Percentiles rank a stretch among this genome's conserved stretches.
These are phyloP conservation scores for Buphagus erythrorhynchus DNA, from an alignment of 2,797 vertebrate genomes.

Conservation along the genomic window DNA sequence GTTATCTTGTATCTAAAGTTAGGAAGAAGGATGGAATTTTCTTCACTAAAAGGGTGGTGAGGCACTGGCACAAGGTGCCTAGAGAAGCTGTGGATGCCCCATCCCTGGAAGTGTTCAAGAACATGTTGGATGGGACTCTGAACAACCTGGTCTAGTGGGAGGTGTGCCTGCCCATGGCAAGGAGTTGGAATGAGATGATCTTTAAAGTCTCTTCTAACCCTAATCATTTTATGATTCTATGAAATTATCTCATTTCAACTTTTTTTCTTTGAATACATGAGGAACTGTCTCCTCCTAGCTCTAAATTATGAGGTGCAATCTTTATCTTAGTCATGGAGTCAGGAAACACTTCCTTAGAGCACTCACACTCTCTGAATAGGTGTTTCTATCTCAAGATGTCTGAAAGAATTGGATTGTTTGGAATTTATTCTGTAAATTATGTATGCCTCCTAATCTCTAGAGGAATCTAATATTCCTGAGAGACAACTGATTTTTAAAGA, in stretches of 20 bases:
- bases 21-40: background rate
- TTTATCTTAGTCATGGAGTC: background rate
- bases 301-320: background rate
- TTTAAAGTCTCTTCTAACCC: background rate
- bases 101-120: background rate
- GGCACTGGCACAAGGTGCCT: background rate
- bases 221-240: background rate
- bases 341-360: background rate
- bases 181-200: accelerated
- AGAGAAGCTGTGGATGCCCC: background rate
- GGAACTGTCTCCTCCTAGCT: background rate
- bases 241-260: background rate
- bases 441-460: background rate
- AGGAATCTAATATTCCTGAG: background rate
- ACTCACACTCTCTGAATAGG: background rate
- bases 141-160: accelerated
- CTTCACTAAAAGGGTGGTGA: background rate
- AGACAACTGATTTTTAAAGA: background rate
- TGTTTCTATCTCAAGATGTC: background rate
- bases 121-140: background rate
- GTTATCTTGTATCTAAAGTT: background rate
- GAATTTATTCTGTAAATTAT: background rate
- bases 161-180: background rate
- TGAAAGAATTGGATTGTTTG: background rate
- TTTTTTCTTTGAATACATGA: background rate